Base-by-base conservation (phyloP, 1,140 invertebrate genomes). In the Brachionus sp. region DNA sequence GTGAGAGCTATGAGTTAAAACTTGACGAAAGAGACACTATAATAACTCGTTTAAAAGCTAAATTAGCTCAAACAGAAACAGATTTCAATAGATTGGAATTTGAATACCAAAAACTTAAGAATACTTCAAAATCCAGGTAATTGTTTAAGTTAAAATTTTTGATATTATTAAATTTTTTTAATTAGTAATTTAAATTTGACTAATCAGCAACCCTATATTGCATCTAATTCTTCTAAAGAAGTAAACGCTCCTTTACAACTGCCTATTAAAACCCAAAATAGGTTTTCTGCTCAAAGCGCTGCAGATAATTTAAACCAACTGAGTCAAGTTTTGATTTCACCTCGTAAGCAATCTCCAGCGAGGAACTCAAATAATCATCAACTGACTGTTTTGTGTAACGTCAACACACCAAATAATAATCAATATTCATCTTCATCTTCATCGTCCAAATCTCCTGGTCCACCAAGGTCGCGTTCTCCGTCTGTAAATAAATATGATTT, bases 41-140 rank as follows among this genome's bases (percentile, higher is more conserved):
- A 10, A 80, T 80, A 62, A 39, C 77, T 42, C 46, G 77, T 5
- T 10, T 80, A 13, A 80, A 66, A 23, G 25, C 50, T 13, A 57
- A 66, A 80, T 7, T 80, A 10, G 16, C 33, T 37, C 77, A 80
- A 44, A 25, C 70, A 25, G 70, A 75, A 39, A 44, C 39, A 4
- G 70, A 75, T 46, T 46, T 75, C 9, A 75, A 75, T 19, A 75
- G 70, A 46, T 19, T 75, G 3, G 70, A 75, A 23, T 75, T 25
- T 35, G 70, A 75, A 46, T 75, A 46, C n/a, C 70, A 75, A 39
- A 75, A 75, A n/a, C 42, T 75, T 19, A 75, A 75, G 44, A 75
- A 23, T 75, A 46, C 23, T 9, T 12, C 37, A 35, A 44, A 75
- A 75, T 25, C 19, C 13, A 44, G 19, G 70, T 75, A 46, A 50